Evolutionary conservation across 1,140 invertebrate species (phyloP), one percentile per base, ranked within the genome.

Genomic region (Liolophura sinensis): DNA sequence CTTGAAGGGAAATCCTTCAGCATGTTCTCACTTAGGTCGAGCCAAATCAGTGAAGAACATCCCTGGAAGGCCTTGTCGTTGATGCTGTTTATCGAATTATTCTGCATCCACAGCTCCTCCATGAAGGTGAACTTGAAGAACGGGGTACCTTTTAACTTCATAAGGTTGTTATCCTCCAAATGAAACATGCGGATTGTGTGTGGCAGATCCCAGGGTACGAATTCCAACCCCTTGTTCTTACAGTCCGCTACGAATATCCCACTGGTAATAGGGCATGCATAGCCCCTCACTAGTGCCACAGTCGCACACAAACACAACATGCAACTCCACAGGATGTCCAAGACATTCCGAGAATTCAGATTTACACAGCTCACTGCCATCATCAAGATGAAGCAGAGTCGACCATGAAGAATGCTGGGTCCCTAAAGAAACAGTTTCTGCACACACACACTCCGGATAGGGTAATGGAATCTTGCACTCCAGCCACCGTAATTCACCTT

Each of bases 11-110:
- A 66, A 16, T 24, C 55, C 12, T 27, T 60, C 11, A 82, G 51
- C 20, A 73, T 60, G 65, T 82, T 82, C n/a, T 75, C 69, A 40
- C 78, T 73, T 12, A 82, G 67, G 67, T 82, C 76, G 47, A 82
- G 65, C 18, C 67, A 60, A 49, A 74, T 68, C 24, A 82, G 69
- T 46, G 69, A 67, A 20, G 54, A 57, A 14, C 81, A 66, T 46
- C 65, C 65, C 11, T 50, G 54, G 59, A 82, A 78, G 1, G 80
- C 77, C n/a, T 75, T 62, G 0, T 22, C 18, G 31, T 78, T 55
- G 24, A 82, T 73, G 22, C 49, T 52, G 15, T 65, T 63, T 25
- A 82, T 73, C 46, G 72, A 65, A 57, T 82, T 82, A 60, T 75
- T 76, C 51, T 70, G 70, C 12, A 82, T 64, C 48, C 70, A 71